Base-by-base conservation (phyloP, 2,888 invertebrate species). In the Chrysolina haemoptera region DNA sequence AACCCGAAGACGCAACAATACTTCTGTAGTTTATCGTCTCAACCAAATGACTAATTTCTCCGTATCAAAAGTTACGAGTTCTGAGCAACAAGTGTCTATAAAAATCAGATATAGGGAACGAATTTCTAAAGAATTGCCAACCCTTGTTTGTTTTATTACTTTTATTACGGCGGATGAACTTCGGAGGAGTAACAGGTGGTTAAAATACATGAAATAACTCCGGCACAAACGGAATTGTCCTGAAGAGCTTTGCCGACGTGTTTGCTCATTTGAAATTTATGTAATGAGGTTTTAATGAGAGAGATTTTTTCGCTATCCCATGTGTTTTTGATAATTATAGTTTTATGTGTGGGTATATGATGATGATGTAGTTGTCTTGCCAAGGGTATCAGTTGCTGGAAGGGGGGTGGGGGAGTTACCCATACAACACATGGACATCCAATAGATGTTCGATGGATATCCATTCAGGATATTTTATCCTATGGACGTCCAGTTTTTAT, bases 201-300 rank as follows among this genome's bases (percentile, higher is more conserved):
- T 83, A 83, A 85, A 84, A 84, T 82, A 89, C 89, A 89, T 87
- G 85, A 89, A 89, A 87, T 85, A 82, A 84, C 83, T 84, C 82
- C 80, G 83, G 81, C 11, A 53, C 82, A 85, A 85, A 80, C 78
- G 85, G 85, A 80, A 81, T 53, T 11, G 53, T 20, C 20, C 53
- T 79, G 43, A 14, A 46, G 63, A 46, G 41, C 43, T 18, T 64
- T 64, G 41, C 18, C n/a, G 63, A n/a, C 43, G 64, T 43, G 46
- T 46, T 41, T 16, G 27, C 18, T 41, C 41, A 64, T 43, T 64
- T 41, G 41, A 35, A 64, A 40, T 64, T 14, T 20, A 64, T n/a
- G 41, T 43, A 41, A 64, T 64, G 16, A 14, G 41, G 40, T 41
- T 18, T 9, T 20, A 20, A 43, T n/a, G 64, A 5, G 27, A 20